Base-by-base conservation (phyloP, 2,113 vertebrate species). In the Melanerpes aurifrons region DNA sequence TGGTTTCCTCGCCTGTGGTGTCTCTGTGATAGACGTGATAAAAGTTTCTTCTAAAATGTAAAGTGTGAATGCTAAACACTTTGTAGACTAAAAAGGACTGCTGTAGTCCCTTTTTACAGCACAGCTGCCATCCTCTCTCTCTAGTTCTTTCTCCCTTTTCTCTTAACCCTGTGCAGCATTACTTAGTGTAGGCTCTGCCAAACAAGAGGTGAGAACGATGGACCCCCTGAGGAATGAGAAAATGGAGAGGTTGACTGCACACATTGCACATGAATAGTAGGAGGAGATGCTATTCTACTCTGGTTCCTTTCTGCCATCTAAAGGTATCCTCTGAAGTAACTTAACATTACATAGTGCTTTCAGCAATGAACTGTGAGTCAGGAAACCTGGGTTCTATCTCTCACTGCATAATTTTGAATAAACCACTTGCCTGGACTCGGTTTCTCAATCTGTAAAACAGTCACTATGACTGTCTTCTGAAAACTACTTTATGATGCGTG, bases 121-220 rank as follows among this genome's bases (percentile, higher is more conserved):
- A 86, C 73, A 94, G 92, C 93, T 95, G 87, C 62, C 86, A 73
- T 78, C 72, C 29, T 43, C 77, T 87, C 63, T 95, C 66, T 83
- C 83, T 71, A 71, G 63, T 31, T 82, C 86, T 82, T 86, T 93
- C 82, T 93, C 59, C 66, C 70, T 93, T 90, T 95, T 92, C 86
- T 87, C 58, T 93, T 94, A 92, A 82, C 70, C 66, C 91, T 82
- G 70, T 76, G 86, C 90, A 89, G 82, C 78, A 94, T 94, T 94
- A 92, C 94, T 94, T 87, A 94, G 91, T 16, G 35, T 78, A 93
- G 92, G 75, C 78, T 86, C 86, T 96, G 93, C 81, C 87, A 97
- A 94, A 97, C 81, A 95, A 92, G 94, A 96, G 89, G 89, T 96
- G 92, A 96, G 93, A 97, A 95, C 95, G 96, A 95, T 96, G 95